Base-by-base conservation (phyloP, 2,888 invertebrate species). In the Pammene aurita region DNA sequence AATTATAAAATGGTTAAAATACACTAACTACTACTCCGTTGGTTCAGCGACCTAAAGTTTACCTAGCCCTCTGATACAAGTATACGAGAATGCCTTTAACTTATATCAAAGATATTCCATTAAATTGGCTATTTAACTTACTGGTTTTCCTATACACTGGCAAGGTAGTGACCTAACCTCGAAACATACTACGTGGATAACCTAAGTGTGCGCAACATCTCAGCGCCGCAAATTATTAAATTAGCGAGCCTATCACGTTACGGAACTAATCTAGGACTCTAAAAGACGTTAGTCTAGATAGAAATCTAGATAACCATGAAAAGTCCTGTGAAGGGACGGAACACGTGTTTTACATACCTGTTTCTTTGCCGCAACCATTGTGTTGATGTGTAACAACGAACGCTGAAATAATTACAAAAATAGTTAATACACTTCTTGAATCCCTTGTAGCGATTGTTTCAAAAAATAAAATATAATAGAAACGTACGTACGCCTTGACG, bases 341-440 rank as follows among this genome's bases (percentile, higher is more conserved):
- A 76, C 86, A 89, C 81, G 84, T 85, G 87, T 78, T 70, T 64
- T 42, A 77, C 90, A 88, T 93, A 96, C 96, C 94, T 96, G 96
- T 93, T 97, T 97, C 94, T 97, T 97, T 85, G 95, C 96, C 72
- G 96, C 96, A 84, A 96, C 97, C 97, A 97, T 97, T 81, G 76
- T 89, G 82, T 71, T 74, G 66, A 72, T 73, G 46, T 65, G 48
- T 48, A 38, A 60, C 54, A 55, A 60, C 60, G 65, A 65, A 65
- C 58, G 46, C 69, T 69, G 65, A 34, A 69, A 69, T 16, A 57
- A 63, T 62, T 0, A 42, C 9, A 35, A 57, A 42, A 10, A 18
- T 0, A 14, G 48, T 62, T 62, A 48, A 48, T 14, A 14, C 41
- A 50, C 9, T 42, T 41, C 0, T 41, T 9, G 14, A 41, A 56